Evolutionary conservation across 2,797 vertebrate genomes (phyloP).

Genomic region (Iguana delicatissima): DNA sequence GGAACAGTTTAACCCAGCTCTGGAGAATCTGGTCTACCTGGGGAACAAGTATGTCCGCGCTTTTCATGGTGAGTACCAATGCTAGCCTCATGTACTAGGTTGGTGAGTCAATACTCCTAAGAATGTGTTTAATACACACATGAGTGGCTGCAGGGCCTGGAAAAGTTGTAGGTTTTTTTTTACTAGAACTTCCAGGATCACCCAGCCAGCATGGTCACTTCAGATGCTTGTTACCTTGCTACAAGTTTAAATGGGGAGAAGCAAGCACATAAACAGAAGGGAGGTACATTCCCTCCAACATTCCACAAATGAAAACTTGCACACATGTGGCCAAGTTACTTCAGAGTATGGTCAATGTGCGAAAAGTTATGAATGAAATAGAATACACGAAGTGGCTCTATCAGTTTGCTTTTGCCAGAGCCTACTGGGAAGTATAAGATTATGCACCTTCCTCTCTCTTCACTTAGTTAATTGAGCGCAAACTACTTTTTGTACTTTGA

Average conservation of each 20-base stretch:
- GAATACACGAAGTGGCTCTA: no score
- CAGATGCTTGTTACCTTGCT: not conserved
- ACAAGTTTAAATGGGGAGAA: not conserved
- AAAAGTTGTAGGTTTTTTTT: not conserved
- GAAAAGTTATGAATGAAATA: no score
- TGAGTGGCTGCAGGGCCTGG: not conserved
- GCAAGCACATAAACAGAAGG: not conserved
- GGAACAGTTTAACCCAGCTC: constrained; percentile 93
- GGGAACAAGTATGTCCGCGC: constrained; percentile 91
- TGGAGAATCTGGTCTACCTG: constrained; percentile 91
- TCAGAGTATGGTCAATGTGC: no score
- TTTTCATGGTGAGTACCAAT: constrained; percentile 86
- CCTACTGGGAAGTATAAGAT: no score
- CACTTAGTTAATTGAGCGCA: no score
- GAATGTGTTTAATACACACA: not conserved
- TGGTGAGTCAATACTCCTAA: not conserved
- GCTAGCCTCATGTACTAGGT: not conserved
- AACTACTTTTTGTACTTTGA: no score
- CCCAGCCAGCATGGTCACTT: not conserved
- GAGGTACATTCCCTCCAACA: no score
- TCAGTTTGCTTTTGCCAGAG: no score
- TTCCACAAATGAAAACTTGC: no score
- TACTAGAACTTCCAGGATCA: not conserved
- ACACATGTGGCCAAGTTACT: no score
- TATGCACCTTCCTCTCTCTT: no score